A percentile compares a stretch with the other conserved stretches of the same genome.
These are phyloP conservation scores for Papilio machaon DNA, from an alignment of 1,140 invertebrate species.

Conservation along the genomic window DNA sequence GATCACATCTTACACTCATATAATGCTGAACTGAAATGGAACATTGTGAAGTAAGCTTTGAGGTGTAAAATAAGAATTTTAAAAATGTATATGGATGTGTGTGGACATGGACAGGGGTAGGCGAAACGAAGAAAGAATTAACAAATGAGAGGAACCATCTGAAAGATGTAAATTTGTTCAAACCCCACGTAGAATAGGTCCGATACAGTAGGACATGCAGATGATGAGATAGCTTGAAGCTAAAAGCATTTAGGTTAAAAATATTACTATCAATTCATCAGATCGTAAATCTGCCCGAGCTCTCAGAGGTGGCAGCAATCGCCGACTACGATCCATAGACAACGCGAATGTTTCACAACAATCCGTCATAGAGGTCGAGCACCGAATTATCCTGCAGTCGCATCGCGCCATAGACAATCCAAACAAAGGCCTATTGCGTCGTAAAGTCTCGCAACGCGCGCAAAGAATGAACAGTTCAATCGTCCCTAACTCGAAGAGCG, in stretches of 20 bases:
- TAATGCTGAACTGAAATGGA: neutral
- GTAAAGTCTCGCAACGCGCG: constrained; percentile 33
- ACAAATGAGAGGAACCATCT: too few relatives aligned
- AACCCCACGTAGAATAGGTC: too few relatives aligned
- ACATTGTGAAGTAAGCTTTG: too few relatives aligned
- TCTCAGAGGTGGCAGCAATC: neutral
- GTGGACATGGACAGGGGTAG: too few relatives aligned
- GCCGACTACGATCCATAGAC: neutral
- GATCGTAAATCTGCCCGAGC: constrained; percentile 5
- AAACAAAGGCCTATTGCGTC: constrained; percentile 41
- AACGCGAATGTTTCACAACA: constrained; percentile 2
- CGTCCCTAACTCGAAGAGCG: constrained; percentile 32
- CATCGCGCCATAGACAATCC: constrained; percentile 13
- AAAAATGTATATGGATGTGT: too few relatives aligned
- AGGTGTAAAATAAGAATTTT: too few relatives aligned
- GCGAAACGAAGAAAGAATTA: too few relatives aligned
- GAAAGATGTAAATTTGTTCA: too few relatives aligned
- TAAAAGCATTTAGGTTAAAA: neutral
- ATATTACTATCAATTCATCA: constrained; percentile 32
- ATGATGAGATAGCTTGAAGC: neutral
- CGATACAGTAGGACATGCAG: neutral
- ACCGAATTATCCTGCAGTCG: neutral
- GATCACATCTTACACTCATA: neutral
- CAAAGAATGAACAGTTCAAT: constrained; percentile 44
- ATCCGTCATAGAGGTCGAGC: constrained; percentile 15